Base-by-base conservation (phyloP, 2,888 invertebrate species). In the Cerceris ruficornis region DNA sequence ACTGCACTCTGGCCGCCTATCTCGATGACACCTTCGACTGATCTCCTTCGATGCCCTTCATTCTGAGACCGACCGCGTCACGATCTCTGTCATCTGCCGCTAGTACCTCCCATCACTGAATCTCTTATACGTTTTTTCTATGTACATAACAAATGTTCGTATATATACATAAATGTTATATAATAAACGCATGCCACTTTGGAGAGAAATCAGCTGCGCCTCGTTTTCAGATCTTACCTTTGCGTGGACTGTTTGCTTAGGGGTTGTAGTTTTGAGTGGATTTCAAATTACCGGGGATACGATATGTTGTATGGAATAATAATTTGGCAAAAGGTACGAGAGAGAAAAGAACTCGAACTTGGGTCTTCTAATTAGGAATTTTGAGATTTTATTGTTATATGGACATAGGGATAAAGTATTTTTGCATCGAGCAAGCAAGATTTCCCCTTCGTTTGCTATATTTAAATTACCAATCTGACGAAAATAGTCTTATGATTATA, bases 11-110 rank as follows among this genome's bases (percentile, higher is more conserved):
- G 73, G 71, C 69, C 50, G 13, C 14, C 54, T 52, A 61, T 52
- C 58, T 5, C 43, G 59, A 64, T 55, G 75, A 77, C 69, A 71
- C 54, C 65, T 57, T 68, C 81, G 82, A 85, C 85, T 81, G 86
- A 89, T 83, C 84, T 83, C 80, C 65, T 41, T 57, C 69, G 77
- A 86, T 81, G 65, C 75, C 77, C 67, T 69, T 75, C 87, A 87
- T 83, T 72, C 81, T 85, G 76, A 76, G 76, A 87, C 71, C 77
- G 80, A 80, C 83, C 83, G 82, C 84, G 77, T 81, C 87, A 89
- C 89, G 90, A 91, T 90, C 89, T 90, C 91, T 84, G 77, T 77
- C 77, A 84, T 86, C 86, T 86, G 88, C 87, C 86, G 89, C 90
- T 86, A 89, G 89, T 90, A 90, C 90, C 89, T 90, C 90, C 83